A percentile compares a stretch with the other conserved stretches of the same genome.
These are phyloP conservation scores for Mylabris sibirica DNA, from an alignment of 2,888 invertebrate genomes.

Conservation along the genomic window DNA sequence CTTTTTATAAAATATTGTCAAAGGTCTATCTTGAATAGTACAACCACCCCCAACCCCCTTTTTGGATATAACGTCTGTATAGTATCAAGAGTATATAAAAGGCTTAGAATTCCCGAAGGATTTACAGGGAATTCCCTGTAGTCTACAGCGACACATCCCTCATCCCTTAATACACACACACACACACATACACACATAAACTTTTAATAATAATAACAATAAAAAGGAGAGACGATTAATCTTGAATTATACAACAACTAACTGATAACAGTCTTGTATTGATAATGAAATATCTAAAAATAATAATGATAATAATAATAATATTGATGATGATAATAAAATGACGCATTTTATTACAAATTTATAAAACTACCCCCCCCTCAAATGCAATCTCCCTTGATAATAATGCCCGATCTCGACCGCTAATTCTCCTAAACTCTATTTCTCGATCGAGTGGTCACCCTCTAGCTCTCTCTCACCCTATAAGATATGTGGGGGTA, in stretches of 20 bases:
- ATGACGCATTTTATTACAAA: slow-evolving; percentile 5
- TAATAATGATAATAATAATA: neutral
- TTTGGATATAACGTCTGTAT: neutral
- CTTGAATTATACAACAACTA: neutral
- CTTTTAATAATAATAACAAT: neutral
- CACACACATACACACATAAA: too few relatives aligned
- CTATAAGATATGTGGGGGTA: neutral
- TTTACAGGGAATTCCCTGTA: neutral
- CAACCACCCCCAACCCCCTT: neutral
- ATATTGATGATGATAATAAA: neutral
- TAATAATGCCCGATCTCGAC: slow-evolving; percentile 19
- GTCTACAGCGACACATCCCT: neutral
- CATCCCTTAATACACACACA: slow-evolving; percentile 2
- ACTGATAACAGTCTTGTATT: neutral
- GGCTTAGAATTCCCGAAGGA: neutral
- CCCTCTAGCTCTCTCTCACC: slow-evolving; percentile 41
- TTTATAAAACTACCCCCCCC: neutral
- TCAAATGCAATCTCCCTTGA: neutral
- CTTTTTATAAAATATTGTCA: slow-evolving; percentile 2
- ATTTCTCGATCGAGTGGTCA: slow-evolving; percentile 59
- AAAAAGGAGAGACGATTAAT: neutral
- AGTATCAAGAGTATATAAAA: neutral
- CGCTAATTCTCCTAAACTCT: slow-evolving; percentile 59
- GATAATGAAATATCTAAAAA: slow-evolving; percentile 2
- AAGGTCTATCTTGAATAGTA: slow-evolving; percentile 1